phyloP scores from a whole-genome alignment of 1,140 invertebrate species.

The Drosophila teissieri region DNA sequence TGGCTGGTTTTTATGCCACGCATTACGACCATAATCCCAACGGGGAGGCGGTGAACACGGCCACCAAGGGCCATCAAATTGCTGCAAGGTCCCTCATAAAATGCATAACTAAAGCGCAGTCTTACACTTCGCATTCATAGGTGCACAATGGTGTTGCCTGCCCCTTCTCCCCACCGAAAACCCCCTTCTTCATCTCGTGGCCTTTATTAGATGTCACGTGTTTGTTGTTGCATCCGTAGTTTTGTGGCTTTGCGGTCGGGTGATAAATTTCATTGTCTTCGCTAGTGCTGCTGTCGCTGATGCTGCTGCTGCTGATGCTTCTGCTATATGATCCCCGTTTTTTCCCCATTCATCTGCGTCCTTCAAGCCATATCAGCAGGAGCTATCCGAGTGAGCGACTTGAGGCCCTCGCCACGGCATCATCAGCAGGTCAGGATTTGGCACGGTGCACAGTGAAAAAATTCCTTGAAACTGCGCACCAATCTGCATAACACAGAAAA shows the following conservation, averaged over 20 bases:
- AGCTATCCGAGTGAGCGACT: slow-evolving; percentile 35
- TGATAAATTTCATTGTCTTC: slow-evolving; percentile 71
- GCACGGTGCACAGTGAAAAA: slow-evolving; percentile 5
- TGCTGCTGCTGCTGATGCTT: slow-evolving; percentile 4
- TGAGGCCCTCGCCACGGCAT: slow-evolving; percentile 19
- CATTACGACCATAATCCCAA: slow-evolving; percentile 42
- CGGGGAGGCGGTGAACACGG: slow-evolving; percentile 19
- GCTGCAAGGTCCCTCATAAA: slow-evolving; percentile 55
- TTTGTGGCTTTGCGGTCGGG: slow-evolving; percentile 61
- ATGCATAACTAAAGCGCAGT: slow-evolving; percentile 58
- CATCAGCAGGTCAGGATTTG: slow-evolving; percentile 15
- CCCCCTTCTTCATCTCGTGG: slow-evolving; percentile 8
- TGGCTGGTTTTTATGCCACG: slow-evolving; percentile 46
- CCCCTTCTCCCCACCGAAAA: neutral
- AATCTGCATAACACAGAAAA: neutral
- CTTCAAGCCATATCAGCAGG: slow-evolving; percentile 52
- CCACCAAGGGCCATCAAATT: slow-evolving; percentile 45
- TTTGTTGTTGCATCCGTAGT: slow-evolving; percentile 39
- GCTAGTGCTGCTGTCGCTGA: slow-evolving; percentile 17
- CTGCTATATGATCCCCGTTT: slow-evolving; percentile 22
- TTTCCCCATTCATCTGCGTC: slow-evolving; percentile 43
- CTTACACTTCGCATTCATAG: slow-evolving; percentile 50
- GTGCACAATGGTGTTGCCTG: slow-evolving; percentile 42
- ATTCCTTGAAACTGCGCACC: no score
- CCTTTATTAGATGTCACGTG: slow-evolving; percentile 63